phyloP scores from a whole-genome alignment of 2,888 invertebrate species.

The Drosophila borealis region DNA sequence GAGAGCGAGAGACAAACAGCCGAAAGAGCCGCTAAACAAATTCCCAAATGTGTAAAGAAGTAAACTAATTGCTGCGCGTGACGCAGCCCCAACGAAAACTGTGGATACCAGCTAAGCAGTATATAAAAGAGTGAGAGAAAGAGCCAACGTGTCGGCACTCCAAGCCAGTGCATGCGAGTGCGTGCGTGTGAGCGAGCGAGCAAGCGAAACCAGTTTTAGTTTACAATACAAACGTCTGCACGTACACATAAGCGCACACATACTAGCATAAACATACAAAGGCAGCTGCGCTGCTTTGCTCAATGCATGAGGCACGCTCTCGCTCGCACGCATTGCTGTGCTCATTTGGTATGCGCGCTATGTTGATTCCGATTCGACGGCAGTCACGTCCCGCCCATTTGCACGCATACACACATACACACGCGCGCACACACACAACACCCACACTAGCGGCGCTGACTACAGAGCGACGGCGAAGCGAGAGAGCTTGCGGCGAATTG shows the following conservation, averaged over 20 bases:
- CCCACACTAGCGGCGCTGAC: slow-evolving; percentile 29
- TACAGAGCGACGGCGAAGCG: slow-evolving; percentile 30
- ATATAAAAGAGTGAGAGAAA: slow-evolving; percentile 62
- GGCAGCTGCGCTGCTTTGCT: slow-evolving; percentile 45
- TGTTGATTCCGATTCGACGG: slow-evolving; percentile 84
- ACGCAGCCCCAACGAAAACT: slow-evolving; percentile 72
- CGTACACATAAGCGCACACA: slow-evolving; percentile 46
- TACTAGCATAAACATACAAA: slow-evolving; percentile 29
- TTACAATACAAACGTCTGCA: slow-evolving; percentile 62
- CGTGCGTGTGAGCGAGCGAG: slow-evolving; percentile 49
- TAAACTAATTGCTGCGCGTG: slow-evolving; percentile 84
- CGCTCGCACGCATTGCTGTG: slow-evolving; percentile 35
- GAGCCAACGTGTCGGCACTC: slow-evolving; percentile 29
- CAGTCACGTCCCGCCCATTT: slow-evolving; percentile 86
- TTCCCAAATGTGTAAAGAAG: slow-evolving; percentile 82
- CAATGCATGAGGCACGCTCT: slow-evolving; percentile 27
- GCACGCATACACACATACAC: slow-evolving; percentile 76
- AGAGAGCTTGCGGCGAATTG: slow-evolving; percentile 67
- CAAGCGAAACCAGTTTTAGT: slow-evolving; percentile 73
- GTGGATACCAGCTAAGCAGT: slow-evolving; percentile 37
- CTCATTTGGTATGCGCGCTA: slow-evolving; percentile 84
- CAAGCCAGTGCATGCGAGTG: neutral
- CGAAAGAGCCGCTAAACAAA: slow-evolving; percentile 64
- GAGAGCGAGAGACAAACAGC: slow-evolving; percentile 54
- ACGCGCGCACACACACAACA: slow-evolving; percentile 35